Evolutionary conservation across 1,140 invertebrate genomes (phyloP).

Genomic region (Sminthurides bifidus): DNA sequence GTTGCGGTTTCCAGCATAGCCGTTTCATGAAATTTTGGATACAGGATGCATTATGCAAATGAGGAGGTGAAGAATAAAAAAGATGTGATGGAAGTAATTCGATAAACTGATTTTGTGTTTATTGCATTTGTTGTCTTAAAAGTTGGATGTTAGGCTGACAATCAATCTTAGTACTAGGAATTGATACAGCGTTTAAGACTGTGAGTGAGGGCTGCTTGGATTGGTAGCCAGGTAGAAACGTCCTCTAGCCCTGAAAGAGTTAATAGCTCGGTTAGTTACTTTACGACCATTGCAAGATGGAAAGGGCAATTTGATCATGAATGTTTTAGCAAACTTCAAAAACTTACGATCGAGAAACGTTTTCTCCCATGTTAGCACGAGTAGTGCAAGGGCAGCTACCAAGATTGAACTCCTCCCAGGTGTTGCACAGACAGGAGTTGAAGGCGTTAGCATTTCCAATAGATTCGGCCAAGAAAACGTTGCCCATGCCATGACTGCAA

Average conservation of each 20-base stretch:
- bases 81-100: no score
- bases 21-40: no score
- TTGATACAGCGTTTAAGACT: not conserved
- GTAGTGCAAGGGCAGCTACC: conserved; percentile 19
- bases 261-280: conserved; percentile 14
- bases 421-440: conserved; percentile 22
- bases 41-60: no score
- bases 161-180: no score
- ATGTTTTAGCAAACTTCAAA: conserved; percentile 26
- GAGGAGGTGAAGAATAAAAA: no score
- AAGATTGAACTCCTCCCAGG: conserved; percentile 24
- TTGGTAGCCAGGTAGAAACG: conserved; percentile 75
- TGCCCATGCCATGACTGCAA: conserved; percentile 35
- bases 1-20: no score
- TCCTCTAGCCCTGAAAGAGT: conserved; percentile 54
- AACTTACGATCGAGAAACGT: no score
- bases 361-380: conserved; percentile 27
- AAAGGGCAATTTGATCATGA: not conserved
- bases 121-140: no score
- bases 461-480: conserved; percentile 38
- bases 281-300: not conserved
- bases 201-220: conserved; percentile 59
- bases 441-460: conserved; percentile 33
- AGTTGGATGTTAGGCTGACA: no score
- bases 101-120: no score